Evolutionary conservation across 2,113 vertebrate species (phyloP), one percentile per base, ranked within the genome.

Genomic region (Heptranchias perlo): DNA sequence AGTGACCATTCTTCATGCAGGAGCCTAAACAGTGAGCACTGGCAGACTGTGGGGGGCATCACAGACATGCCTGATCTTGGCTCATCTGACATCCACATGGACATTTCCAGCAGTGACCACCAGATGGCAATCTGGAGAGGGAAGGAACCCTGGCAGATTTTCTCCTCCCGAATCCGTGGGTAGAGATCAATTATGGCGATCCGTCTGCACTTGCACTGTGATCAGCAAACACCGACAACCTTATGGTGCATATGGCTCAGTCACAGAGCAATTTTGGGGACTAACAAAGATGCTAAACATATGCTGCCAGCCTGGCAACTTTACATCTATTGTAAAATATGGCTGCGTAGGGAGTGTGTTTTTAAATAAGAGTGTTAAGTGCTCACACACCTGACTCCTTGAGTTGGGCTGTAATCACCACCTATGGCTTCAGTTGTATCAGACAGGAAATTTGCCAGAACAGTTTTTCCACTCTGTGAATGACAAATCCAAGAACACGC

Each of bases 381-480:
- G 11, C 47, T 86, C 11, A n/a, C 96, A 96, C 97, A 99, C 99
- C 99, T 98, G 35, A 99, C 99, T 96, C 98, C 99, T 96, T 99
- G 98, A 0, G 99, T 99, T 0, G 99, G 99, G 96, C 97, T 98
- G 96, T 99, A 99, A 96, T 98, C 98, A 2, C 98, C 97, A 47
- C 97, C 98, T 65, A 98, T 97, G 58, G 98, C 98, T 96, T 99
- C 98, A 0, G 97, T 97, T 94, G 97, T 98, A 96, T 99, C 98
- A 0, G 99, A 99, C 58, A 99, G 97, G 94, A 99, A 99, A 97
- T 99, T 99, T 3, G 99, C 98, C 96, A 99, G 96, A 95, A 99
- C 97, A 0, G 99, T 98, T 97, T 99, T 99, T 7, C 99, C 99
- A 96, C 98, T 98, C 99, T 99, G 97, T 96, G 96, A 92, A 35